A percentile compares a stretch with the other conserved stretches of the same genome.
These are phyloP conservation scores for Heteromyza rotundicornis DNA, from an alignment of 2,888 invertebrate species.

Conservation along the genomic window DNA sequence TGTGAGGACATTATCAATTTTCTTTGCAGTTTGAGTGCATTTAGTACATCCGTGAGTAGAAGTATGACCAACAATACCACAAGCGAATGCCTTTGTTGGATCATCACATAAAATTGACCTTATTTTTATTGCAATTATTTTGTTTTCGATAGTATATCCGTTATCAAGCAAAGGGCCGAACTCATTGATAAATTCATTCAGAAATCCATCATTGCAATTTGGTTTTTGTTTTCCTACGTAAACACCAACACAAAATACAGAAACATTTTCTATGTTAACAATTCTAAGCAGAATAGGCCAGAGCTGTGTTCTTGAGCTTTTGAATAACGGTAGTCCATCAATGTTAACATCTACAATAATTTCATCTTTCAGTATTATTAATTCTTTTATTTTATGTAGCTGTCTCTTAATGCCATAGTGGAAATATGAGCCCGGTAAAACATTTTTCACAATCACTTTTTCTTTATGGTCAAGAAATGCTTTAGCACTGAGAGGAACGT, in stretches of 20 bases:
- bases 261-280: background rate
- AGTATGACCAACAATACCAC: conserved; percentile 19
- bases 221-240: background rate
- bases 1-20: conserved; percentile 14
- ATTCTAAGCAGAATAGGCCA: background rate
- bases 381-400: no score
- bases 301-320: background rate
- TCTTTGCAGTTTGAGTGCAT: conserved; percentile 16
- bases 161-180: no score
- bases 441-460: no score
- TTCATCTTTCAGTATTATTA: no score
- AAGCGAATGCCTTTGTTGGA: conserved; percentile 16
- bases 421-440: no score
- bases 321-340: background rate
- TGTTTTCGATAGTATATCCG: no score
- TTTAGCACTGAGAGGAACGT: no score
- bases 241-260: background rate
- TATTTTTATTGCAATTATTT: background rate
- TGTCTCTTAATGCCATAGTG: no score
- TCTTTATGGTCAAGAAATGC: no score
- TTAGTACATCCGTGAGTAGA: conserved; percentile 18
- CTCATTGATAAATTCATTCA: no score
- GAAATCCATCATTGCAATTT: no score
- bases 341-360: background rate
- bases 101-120: no score